Percentiles rank a stretch among this genome's conserved stretches.
These are phyloP conservation scores for Petaurus breviceps DNA, from an alignment of 2,113 vertebrate species.

Conservation along the genomic window DNA sequence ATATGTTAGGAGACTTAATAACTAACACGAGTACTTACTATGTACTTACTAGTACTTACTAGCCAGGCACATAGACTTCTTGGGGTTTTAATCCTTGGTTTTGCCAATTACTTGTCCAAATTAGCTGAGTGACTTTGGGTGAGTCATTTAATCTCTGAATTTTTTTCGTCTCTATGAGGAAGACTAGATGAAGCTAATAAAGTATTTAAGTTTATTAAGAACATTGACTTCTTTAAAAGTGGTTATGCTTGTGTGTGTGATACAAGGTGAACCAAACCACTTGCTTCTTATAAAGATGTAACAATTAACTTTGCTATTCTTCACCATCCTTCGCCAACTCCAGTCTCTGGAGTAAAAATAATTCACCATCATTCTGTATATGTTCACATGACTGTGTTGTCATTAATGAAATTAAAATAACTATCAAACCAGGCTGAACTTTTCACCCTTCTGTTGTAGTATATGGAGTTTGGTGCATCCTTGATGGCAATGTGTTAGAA, in stretches of 20 bases:
- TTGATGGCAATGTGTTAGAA: slow-evolving; percentile 44
- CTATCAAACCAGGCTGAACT: slow-evolving; percentile 16
- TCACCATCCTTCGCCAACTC: not conserved
- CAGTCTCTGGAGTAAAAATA: not conserved
- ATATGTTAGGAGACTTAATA: not conserved
- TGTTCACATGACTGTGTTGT: not conserved
- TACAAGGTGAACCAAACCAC: not conserved
- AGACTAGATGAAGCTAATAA: not conserved
- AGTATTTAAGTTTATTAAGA: not conserved
- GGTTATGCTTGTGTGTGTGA: not conserved
- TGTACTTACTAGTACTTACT: too few species aligned
- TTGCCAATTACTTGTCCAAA: not conserved
- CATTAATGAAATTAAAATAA: not conserved
- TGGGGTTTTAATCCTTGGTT: not conserved
- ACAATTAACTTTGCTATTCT: not conserved
- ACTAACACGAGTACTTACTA: not conserved
- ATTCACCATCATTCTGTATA: not conserved
- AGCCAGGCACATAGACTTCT: not conserved
- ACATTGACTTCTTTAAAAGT: not conserved
- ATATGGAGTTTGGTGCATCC: not conserved
- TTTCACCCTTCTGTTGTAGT: slow-evolving; percentile 12
- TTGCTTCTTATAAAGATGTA: not conserved
- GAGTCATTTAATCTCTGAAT: not conserved
- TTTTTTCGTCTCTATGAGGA: not conserved
- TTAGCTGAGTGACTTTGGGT: not conserved